These are phyloP conservation scores for Campopleginae sp. DNA, from an alignment of 2,888 invertebrate genomes.

Conservation along the genomic window DNA sequence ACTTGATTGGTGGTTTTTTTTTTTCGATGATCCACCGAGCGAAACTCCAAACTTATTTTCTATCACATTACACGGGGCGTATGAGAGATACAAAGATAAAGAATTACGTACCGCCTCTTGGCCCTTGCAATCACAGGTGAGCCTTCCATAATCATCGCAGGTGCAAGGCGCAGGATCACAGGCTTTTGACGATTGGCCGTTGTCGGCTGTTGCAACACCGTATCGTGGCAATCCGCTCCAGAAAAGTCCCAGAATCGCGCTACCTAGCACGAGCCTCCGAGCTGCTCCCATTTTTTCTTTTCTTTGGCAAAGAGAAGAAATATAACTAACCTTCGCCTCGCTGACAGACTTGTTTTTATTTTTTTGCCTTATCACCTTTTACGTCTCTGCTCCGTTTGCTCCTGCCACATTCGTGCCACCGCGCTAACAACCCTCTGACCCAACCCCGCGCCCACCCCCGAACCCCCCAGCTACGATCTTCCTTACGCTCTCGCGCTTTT, in stretches of 20 bases:
- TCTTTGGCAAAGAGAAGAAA: conserved; percentile 17
- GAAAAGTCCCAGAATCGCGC: conserved; percentile 81
- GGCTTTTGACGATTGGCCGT: conserved; percentile 74
- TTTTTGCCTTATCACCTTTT: conserved; percentile 33
- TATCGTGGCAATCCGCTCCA: conserved; percentile 77
- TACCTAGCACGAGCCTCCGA: conserved; percentile 79
- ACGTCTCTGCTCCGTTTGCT: conserved; percentile 26
- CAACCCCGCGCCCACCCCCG: conserved; percentile 8
- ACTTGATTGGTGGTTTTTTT: not conserved
- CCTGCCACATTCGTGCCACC: conserved; percentile 31
- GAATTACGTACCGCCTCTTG: conserved; percentile 84
- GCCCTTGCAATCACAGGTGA: conserved; percentile 86
- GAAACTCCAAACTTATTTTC: not conserved
- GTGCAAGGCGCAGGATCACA: conserved; percentile 86
- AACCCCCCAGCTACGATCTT: not conserved
- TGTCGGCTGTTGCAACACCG: conserved; percentile 66
- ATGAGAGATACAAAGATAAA: conserved; percentile 6
- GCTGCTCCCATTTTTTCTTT: conserved; percentile 76
- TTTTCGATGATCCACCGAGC: not conserved
- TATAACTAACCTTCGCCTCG: conserved; percentile 25
- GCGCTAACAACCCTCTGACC: conserved; percentile 14
- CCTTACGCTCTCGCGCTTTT: conserved; percentile 29
- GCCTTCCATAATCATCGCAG: conserved; percentile 86
- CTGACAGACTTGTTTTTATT: conserved; percentile 34
- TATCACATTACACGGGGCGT: not conserved